phyloP scores from a whole-genome alignment of 2,797 vertebrate species.

The Brachymystax lenok region DNA sequence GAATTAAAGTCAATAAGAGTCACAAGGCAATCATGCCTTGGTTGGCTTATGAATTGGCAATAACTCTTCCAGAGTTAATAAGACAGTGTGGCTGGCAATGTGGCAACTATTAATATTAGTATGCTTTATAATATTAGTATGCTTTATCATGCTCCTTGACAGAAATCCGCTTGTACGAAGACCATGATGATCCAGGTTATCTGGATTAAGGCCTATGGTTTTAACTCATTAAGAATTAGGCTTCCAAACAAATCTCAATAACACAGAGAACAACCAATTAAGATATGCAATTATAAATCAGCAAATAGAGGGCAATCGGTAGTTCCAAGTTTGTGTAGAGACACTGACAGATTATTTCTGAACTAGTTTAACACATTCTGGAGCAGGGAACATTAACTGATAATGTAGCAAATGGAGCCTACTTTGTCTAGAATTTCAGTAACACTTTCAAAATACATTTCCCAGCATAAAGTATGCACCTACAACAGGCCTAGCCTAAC shows the following conservation, averaged over 20 bases:
- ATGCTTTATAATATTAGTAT: not conserved
- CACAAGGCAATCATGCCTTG: not conserved
- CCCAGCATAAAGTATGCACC: no score
- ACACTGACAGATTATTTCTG: not conserved
- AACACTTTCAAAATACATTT: no score
- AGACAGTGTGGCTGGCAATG: not conserved
- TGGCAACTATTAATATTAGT: not conserved
- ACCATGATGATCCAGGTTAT: not conserved
- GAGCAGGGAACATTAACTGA: not conserved
- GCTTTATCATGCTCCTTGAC: not conserved
- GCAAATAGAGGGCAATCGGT: not conserved
- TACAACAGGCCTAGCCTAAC: no score
- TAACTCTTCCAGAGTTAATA: not conserved
- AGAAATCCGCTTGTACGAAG: conserved; percentile 6
- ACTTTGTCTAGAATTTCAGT: no score
- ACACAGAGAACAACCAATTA: not conserved
- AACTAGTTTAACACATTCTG: no score
- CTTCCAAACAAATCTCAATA: conserved; percentile 13
- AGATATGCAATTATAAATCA: not conserved
- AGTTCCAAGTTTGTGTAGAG: not conserved
- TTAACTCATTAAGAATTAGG: conserved; percentile 2
- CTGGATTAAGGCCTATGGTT: not conserved
- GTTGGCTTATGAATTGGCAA: not conserved
- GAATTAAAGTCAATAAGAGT: conserved; percentile 18
- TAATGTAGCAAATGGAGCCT: not conserved